Evolutionary conservation across 2,113 vertebrate genomes (phyloP).

Genomic region (Caloenas nicobarica): DNA sequence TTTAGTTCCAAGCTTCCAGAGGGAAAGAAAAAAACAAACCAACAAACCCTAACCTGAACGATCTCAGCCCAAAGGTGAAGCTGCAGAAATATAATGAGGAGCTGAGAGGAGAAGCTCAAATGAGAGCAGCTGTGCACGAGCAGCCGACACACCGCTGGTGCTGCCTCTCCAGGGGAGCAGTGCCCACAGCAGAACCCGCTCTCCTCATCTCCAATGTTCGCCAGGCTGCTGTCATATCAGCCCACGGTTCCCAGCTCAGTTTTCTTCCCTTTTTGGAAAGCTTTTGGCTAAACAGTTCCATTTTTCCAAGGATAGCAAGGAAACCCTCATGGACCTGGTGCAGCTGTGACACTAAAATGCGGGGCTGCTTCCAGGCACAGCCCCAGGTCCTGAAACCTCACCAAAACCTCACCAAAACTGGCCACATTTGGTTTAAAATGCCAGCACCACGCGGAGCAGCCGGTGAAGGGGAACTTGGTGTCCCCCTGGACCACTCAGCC

Average conservation of each 20-base stretch:
- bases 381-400: neutral
- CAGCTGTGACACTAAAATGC: fast-evolving
- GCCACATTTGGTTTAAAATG: neutral
- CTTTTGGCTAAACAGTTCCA: neutral
- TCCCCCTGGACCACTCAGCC: neutral
- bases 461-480: fast-evolving
- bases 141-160: fast-evolving
- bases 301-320: neutral
- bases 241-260: neutral
- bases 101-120: neutral
- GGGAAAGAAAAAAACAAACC: neutral
- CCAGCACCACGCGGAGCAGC: fast-evolving
- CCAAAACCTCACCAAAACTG: neutral
- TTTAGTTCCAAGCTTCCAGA: slow-evolving; percentile 7
- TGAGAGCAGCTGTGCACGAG: neutral
- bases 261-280: neutral
- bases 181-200: slow-evolving; percentile 8
- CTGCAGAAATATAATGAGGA: slow-evolving; percentile 56
- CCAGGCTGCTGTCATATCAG: neutral
- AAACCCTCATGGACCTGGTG: neutral
- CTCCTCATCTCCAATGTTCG: neutral
- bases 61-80: slow-evolving; percentile 57
- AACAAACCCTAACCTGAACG: neutral
- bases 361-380: neutral
- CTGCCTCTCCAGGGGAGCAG: neutral